Evolutionary conservation across 1,140 invertebrate species (phyloP), one percentile per base, ranked within the genome.

Genomic region (Eumeta japonica): DNA sequence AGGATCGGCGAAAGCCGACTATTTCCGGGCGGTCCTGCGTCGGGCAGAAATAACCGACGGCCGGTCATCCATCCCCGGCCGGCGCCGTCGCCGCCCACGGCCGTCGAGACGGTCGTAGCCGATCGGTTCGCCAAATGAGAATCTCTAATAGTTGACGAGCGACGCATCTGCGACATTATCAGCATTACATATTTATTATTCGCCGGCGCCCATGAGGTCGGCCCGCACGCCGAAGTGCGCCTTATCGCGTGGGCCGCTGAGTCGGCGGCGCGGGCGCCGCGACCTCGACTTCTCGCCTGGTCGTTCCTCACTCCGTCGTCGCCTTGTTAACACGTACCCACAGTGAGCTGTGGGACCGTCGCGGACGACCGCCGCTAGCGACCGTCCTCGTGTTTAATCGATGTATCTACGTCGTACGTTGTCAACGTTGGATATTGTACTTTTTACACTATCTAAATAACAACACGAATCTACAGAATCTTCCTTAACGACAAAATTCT

Each of bases 141-240:
- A 57, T 62, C 60, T 58, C 61, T 65, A 58, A 59, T 65, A 65
- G 54, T 62, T 58, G 52, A 59, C 65, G 68, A 64, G 70, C 68
- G 68, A 61, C 61, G 63, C 54, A 66, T 67, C 65, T 65, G 58
- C 58, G 61, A 57, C 52, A 64, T 68, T 71, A 71, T 71, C 68
- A 70, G 57, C 67, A 66, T 71, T 73, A 73, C 68, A 73, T 74
- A 74, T 74, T 73, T 73, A 73, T 73, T 70, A 70, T 68, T 70
- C 68, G 68, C 62, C 62, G 64, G 28, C 35, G 58, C 56, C 65
- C 58, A n/a, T 70, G 58, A 70, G 68, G 64, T 68, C 63, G 64
- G 62, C 53, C 39, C 32, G 63, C 55, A 59, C 62, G 59, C 50
- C 57, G 62, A 58, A 57, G 50, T 73, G 58, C 44, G 56, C 66